phyloP scores from a whole-genome alignment of 2,113 vertebrate genomes.

The Ornithorhynchus anatinus region DNA sequence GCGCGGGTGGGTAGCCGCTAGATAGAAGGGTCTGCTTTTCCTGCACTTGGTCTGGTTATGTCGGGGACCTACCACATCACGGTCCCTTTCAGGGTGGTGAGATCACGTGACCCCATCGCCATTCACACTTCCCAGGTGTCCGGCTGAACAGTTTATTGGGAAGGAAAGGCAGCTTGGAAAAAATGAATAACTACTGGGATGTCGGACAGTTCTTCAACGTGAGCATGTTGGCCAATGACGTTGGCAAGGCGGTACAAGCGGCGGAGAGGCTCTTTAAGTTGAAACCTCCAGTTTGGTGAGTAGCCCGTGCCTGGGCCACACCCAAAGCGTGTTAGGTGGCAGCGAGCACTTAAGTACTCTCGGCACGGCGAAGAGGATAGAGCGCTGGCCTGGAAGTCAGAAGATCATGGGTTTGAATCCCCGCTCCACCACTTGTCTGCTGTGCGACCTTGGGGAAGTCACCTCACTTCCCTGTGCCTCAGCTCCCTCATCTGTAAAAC shows the following conservation, averaged over 20 bases:
- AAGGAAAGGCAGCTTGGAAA: slow-evolving; percentile 93
- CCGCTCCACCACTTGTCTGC: too few relatives aligned
- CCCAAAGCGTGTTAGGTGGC: too few relatives aligned
- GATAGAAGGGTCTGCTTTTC: neutral
- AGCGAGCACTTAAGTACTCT: too few relatives aligned
- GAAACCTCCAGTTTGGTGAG: slow-evolving; percentile 93
- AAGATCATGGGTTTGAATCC: too few relatives aligned
- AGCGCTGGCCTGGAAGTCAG: too few relatives aligned
- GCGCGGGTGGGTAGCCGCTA: neutral
- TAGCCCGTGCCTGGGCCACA: neutral
- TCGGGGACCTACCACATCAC: too few relatives aligned
- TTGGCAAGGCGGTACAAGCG: slow-evolving; percentile 90
- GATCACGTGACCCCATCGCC: slow-evolving; percentile 22
- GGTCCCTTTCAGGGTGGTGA: too few relatives aligned
- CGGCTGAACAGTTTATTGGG: slow-evolving; percentile 90
- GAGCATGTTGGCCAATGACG: slow-evolving; percentile 88
- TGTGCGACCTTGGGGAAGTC: too few relatives aligned
- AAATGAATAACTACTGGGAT: slow-evolving; percentile 97
- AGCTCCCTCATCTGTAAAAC: too few relatives aligned
- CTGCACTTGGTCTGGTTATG: neutral
- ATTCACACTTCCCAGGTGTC: slow-evolving; percentile 77
- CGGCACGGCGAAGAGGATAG: too few relatives aligned
- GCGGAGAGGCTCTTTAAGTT: slow-evolving; percentile 94
- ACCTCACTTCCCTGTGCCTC: too few relatives aligned
- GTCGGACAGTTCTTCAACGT: slow-evolving; percentile 93